Evolutionary conservation across 2,113 vertebrate genomes (phyloP).

Genomic region (Scomber colias): DNA sequence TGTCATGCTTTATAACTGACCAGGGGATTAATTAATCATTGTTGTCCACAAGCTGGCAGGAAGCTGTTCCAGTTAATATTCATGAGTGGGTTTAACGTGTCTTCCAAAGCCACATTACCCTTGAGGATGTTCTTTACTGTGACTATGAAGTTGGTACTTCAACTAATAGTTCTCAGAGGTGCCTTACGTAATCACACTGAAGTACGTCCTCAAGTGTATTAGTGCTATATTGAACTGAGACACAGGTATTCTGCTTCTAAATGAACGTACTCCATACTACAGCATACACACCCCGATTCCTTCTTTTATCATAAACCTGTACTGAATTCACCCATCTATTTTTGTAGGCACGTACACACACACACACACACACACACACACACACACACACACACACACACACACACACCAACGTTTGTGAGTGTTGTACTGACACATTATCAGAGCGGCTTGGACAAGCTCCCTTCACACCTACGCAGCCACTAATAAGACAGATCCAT

Average conservation of each 20-base stretch:
- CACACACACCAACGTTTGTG: constrained; percentile 17
- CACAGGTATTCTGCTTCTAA: background rate
- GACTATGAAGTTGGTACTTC: background rate
- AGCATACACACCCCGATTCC: background rate
- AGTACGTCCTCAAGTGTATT: background rate
- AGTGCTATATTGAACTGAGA: no score
- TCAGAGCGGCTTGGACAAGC: constrained; percentile 42
- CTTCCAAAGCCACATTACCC: background rate
- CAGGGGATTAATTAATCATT: background rate
- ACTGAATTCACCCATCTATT: constrained; percentile 8
- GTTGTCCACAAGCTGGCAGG: background rate
- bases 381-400: constrained; percentile 24
- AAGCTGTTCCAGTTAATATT: background rate
- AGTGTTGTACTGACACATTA: constrained; percentile 45
- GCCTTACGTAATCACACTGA: background rate
- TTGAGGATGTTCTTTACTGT: background rate
- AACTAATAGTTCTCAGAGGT: background rate
- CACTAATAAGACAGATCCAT: constrained; percentile 75
- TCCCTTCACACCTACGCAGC: constrained; percentile 64
- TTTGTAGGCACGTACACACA: constrained; percentile 14
- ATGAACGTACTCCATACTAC: background rate
- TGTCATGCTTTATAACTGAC: background rate
- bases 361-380: constrained; percentile 20
- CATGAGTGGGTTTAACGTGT: background rate
- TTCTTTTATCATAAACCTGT: constrained; percentile 8